Evolutionary conservation across 2,113 vertebrate genomes (phyloP).

Genomic region (Scomber colias): DNA sequence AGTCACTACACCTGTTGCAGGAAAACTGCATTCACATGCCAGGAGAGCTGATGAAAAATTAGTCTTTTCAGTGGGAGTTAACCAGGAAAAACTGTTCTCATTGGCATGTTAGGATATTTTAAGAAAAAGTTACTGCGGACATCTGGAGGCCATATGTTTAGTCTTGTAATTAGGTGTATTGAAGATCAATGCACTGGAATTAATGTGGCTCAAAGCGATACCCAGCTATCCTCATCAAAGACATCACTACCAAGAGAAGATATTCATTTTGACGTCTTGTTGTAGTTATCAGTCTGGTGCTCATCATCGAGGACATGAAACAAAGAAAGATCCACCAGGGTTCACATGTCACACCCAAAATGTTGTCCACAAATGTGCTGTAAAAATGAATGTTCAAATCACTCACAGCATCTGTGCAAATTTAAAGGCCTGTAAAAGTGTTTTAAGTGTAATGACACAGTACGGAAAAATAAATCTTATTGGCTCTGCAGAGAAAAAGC

Average conservation of each 20-base stretch:
- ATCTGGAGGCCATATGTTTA: conserved; percentile 54
- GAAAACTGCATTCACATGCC: background rate
- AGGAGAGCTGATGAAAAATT: conserved; percentile 16
- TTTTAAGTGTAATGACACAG: background rate
- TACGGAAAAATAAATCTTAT: background rate
- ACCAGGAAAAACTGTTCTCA: conserved; percentile 8
- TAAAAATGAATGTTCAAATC: conserved; percentile 1
- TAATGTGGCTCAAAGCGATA: conserved; percentile 27
- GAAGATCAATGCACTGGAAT: conserved; percentile 17
- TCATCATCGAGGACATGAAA: background rate
- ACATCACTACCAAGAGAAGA: conserved; percentile 8
- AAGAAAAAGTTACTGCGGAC: background rate
- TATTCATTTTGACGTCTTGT: background rate
- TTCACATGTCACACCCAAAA: conserved; percentile 3
- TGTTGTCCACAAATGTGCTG: conserved; percentile 16
- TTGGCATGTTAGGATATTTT: background rate
- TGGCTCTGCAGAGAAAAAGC: background rate
- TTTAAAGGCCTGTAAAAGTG: background rate
- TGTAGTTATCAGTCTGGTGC: background rate
- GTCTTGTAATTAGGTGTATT: conserved; percentile 62
- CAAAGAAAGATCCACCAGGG: background rate
- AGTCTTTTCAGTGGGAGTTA: background rate
- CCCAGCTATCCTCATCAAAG: conserved; percentile 31
- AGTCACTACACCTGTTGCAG: conserved; percentile 42
- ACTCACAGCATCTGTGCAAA: background rate